Conservation (phyloP, 2,888 invertebrate species). For the Yponomeuta malinellus region DNA sequence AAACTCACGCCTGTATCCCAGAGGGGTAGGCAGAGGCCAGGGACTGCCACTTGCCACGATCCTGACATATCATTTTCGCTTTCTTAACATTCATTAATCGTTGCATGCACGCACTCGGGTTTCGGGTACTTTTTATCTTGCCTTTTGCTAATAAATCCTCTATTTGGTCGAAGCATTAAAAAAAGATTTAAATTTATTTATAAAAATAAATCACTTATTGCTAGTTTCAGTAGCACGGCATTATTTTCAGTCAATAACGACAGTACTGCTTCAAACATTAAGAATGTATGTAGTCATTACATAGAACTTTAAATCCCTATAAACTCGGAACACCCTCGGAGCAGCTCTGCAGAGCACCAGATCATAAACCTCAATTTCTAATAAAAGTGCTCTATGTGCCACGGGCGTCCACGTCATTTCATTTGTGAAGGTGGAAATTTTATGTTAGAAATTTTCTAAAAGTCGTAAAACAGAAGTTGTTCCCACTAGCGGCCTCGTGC, state of each 20-base stretch:
- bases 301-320: neutral
- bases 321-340: neutral
- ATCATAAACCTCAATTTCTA: neutral
- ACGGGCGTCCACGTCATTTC: constrained; percentile 1
- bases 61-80: too few species aligned
- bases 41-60: too few species aligned
- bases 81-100: too few species aligned
- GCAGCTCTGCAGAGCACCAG: neutral
- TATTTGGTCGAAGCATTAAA: too few species aligned
- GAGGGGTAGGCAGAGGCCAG: too few species aligned
- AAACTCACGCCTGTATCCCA: too few species aligned
- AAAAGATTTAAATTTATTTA: too few species aligned
- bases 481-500: neutral
- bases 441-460: constrained; percentile 3
- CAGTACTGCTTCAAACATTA: neutral
- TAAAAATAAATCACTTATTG: too few species aligned
- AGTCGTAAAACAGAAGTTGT: neutral
- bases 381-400: constrained; percentile 4
- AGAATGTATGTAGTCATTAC: neutral
- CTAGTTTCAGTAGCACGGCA: too few species aligned
- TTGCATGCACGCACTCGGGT: too few species aligned
- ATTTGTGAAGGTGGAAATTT: constrained; percentile 6
- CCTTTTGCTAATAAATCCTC: too few species aligned
- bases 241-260: neutral
- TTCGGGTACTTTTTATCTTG: too few species aligned